Base-by-base conservation (phyloP, 2,797 vertebrate genomes). In the Salarias fasciatus region DNA sequence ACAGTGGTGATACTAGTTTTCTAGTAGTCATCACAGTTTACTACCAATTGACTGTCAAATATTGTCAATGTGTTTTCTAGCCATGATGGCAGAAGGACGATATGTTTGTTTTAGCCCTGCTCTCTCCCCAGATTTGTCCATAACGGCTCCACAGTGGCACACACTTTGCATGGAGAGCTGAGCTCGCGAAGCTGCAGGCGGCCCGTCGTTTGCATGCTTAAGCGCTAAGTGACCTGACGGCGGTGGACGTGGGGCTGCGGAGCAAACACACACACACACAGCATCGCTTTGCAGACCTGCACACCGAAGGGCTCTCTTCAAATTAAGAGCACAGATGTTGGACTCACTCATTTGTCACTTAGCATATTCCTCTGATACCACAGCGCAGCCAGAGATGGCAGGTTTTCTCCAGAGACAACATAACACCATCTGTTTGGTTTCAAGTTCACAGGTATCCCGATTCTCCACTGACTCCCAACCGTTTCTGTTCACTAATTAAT, bases 171-270 rank as follows among this genome's bases (percentile, higher is more conserved):
- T 80, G 31, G 11, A 64, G 55, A 43, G 52, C 36, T 53, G 53
- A 53, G 28, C 28, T 64, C 5, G 1, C 35, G 15, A 35, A 12
- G 11, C 31, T 44, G 28, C 15, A 3, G n/a, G 15, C 51, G 55
- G 31, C 41, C 31, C 11, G 12, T 68, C 40, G 84, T 88, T 88
- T 89, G 81, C 76, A 86, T 88, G 60, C 8, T 36, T 37, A 51
- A 48, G 53, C 55, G 48, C 64, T 31, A 4, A 8, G 30, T 8
- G 62, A 62, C 70, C 36, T 59, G 30, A 31, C 8, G 8, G 30
- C 30, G 31, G 30, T 31, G 30, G 30, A 31, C 4, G 30, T 31
- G 8, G 30, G 31, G 30, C 30, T 31, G 30, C 30, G 4, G 30
- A n/a, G n/a, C n/a, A n/a, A n/a, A n/a, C n/a, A 8, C 4, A 31